phyloP scores from a whole-genome alignment of 2,888 invertebrate genomes.

The Scaptomyza flava region DNA sequence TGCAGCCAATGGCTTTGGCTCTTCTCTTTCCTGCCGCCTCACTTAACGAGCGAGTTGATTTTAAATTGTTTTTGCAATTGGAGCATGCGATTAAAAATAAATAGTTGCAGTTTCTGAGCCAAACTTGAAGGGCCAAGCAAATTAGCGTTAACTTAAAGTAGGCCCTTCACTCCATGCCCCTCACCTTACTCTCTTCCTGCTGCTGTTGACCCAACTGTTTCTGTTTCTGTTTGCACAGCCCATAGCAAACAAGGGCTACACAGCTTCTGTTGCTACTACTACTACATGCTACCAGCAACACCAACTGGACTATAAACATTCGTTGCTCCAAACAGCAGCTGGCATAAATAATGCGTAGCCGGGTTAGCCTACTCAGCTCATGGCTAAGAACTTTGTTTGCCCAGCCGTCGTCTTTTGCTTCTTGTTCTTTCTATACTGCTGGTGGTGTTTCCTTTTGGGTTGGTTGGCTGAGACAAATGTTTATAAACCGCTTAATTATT shows the following conservation, averaged over 20 bases:
- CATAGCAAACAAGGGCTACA: constrained; percentile 39
- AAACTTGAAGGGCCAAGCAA: constrained; percentile 60
- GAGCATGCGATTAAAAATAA: constrained; percentile 78
- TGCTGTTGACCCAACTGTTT: constrained; percentile 5
- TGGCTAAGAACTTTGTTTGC: constrained; percentile 50
- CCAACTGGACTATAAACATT: constrained; percentile 1
- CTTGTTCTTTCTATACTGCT: background rate
- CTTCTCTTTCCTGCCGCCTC: constrained; percentile 56
- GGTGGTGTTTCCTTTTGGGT: constrained; percentile 14
- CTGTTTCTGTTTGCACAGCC: constrained; percentile 32
- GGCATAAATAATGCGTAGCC: constrained; percentile 64
- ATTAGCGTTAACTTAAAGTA: constrained; percentile 67
- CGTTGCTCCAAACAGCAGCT: constrained; percentile 35
- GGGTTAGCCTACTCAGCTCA: constrained; percentile 31
- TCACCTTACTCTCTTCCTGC: background rate
- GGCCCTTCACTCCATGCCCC: background rate
- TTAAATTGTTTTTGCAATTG: constrained; percentile 80
- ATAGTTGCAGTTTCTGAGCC: constrained; percentile 65
- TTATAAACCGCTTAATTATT: constrained; percentile 80
- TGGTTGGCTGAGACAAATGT: constrained; percentile 71
- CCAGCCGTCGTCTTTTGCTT: constrained; percentile 30
- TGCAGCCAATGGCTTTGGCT: constrained; percentile 56
- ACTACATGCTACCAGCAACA: background rate
- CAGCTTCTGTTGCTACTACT: background rate
- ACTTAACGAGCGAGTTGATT: constrained; percentile 79